phyloP scores from a whole-genome alignment of 2,888 invertebrate species.

The Sclerodermus sp. region DNA sequence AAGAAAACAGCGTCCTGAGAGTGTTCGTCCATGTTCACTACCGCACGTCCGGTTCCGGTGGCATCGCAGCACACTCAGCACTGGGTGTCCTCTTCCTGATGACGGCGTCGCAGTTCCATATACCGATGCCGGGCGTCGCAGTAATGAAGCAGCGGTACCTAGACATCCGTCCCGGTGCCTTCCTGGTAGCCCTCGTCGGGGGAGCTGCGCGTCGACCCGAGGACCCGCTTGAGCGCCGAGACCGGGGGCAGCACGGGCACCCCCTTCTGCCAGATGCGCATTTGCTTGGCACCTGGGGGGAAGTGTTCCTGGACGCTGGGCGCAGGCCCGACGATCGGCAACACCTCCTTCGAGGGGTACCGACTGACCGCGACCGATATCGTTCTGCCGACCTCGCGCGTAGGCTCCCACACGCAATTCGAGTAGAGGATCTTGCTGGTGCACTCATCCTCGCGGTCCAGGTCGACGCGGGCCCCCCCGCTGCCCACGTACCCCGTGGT shows the following conservation, averaged over 20 bases:
- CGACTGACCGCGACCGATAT: slow-evolving; percentile 24
- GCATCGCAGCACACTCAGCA: neutral
- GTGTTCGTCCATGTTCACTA: slow-evolving; percentile 44
- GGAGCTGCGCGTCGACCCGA: slow-evolving; percentile 81
- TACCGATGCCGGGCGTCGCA: slow-evolving; percentile 50
- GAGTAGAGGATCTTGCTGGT: slow-evolving; percentile 66
- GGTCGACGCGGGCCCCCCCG: too few species aligned
- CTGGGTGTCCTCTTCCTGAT: slow-evolving; percentile 37
- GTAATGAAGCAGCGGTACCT: slow-evolving; percentile 59
- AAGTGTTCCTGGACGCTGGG: slow-evolving; percentile 41
- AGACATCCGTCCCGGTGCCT: slow-evolving; percentile 90
- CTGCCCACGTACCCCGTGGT: slow-evolving; percentile 68
- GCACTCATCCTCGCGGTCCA: slow-evolving; percentile 31
- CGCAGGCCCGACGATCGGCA: slow-evolving; percentile 31
- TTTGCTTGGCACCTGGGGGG: slow-evolving; percentile 73
- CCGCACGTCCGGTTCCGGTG: slow-evolving; percentile 40
- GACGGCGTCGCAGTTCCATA: slow-evolving; percentile 45
- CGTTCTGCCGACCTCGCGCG: slow-evolving; percentile 54
- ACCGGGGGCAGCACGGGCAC: slow-evolving; percentile 85
- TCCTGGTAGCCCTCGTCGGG: slow-evolving; percentile 92
- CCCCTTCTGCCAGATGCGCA: slow-evolving; percentile 84
- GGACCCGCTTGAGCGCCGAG: slow-evolving; percentile 80
- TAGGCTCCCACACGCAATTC: slow-evolving; percentile 75
- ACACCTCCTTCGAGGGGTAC: slow-evolving; percentile 50
- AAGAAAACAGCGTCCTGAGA: too few species aligned